Conservation (phyloP, 2,797 vertebrate genomes). For the Zalophus californianus region DNA sequence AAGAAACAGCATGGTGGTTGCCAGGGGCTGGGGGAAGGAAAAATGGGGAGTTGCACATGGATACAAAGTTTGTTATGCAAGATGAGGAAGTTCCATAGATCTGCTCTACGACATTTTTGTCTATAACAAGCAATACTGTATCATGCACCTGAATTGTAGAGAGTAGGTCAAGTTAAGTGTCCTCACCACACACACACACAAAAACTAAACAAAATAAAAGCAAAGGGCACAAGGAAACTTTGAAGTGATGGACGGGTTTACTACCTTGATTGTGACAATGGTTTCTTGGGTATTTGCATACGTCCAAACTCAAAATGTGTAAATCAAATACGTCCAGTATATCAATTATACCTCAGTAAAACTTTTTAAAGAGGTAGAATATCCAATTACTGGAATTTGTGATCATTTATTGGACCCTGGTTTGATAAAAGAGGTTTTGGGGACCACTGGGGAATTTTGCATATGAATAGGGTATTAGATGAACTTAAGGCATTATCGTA, state of each 20-base stretch:
- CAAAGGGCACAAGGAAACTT: not conserved
- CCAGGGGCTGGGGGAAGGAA: not conserved
- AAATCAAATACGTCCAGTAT: not conserved
- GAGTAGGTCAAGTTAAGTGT: not conserved
- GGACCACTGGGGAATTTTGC: not conserved
- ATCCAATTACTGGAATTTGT: not conserved
- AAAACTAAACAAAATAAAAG: not conserved
- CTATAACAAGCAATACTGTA: not conserved
- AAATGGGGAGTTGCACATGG: not conserved
- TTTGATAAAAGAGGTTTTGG: conserved; percentile 31
- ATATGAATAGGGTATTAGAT: not conserved
- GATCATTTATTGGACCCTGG: not conserved
- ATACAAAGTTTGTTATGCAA: not conserved
- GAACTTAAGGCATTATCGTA: not conserved
- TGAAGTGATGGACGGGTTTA: not conserved
- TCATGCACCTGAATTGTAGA: not conserved
- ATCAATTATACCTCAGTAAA: not conserved
- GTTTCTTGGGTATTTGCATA: not conserved
- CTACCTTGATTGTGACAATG: not conserved
- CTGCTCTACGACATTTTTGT: not conserved
- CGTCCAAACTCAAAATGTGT: not conserved
- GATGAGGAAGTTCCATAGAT: not conserved
- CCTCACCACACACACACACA: not conserved
- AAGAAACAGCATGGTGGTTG: not conserved
- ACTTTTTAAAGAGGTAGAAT: not conserved